phyloP scores from a whole-genome alignment of 2,888 invertebrate species.

The Eudemis profundana region DNA sequence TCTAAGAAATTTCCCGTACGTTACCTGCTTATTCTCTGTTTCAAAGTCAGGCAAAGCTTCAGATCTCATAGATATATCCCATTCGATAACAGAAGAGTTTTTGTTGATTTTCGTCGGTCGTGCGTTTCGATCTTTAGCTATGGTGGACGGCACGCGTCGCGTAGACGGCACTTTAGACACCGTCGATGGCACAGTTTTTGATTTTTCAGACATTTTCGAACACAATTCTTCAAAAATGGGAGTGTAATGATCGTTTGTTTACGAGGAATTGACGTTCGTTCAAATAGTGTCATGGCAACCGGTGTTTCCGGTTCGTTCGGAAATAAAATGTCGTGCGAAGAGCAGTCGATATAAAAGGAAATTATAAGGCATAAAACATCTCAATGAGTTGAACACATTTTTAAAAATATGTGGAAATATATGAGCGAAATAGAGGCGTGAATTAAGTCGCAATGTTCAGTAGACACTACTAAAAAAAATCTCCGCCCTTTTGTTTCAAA shows the following conservation, averaged over 20 bases:
- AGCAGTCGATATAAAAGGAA: background rate
- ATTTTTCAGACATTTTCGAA: slow-evolving; percentile 68
- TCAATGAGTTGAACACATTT: too few species aligned
- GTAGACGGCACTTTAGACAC: slow-evolving; percentile 56
- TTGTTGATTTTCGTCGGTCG: slow-evolving; percentile 55
- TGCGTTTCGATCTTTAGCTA: slow-evolving; percentile 53
- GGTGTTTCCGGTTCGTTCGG: slow-evolving; percentile 58
- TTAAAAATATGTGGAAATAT: too few species aligned
- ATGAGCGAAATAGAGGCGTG: too few species aligned
- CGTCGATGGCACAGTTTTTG: slow-evolving; percentile 58
- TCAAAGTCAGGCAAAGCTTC: slow-evolving; percentile 66
- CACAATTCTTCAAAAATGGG: slow-evolving; percentile 1
- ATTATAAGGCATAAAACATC: too few species aligned
- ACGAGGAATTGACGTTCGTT: slow-evolving; percentile 56
- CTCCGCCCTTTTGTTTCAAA: too few species aligned
- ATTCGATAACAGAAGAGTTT: slow-evolving; percentile 56
- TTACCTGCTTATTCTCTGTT: slow-evolving; percentile 62
- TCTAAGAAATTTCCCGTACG: slow-evolving; percentile 70
- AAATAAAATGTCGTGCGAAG: slow-evolving; percentile 52
- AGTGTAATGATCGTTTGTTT: slow-evolving; percentile 29
- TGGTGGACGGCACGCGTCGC: slow-evolving; percentile 48
- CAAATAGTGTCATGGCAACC: slow-evolving; percentile 70
- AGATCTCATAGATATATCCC: slow-evolving; percentile 59
- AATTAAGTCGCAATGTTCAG: too few species aligned
- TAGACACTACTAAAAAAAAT: too few species aligned